Percentiles rank a stretch among this genome's conserved stretches.
Conservation (phyloP, 1,140 invertebrate genomes). For the Euura saliciscinereae region DNA sequence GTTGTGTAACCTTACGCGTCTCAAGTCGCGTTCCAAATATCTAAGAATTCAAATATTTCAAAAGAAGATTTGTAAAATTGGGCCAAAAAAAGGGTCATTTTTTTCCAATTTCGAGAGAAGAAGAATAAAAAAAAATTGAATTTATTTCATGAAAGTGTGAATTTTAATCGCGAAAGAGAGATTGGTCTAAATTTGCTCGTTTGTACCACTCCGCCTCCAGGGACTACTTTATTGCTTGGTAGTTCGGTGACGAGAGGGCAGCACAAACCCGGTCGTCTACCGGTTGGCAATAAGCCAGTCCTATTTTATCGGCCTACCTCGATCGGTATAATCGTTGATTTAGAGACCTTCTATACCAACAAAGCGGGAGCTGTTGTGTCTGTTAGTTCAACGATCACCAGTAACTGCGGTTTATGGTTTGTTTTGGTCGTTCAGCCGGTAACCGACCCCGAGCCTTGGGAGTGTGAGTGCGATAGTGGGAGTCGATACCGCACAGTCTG, state of each 20-base stretch:
- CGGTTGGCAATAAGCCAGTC: constrained; percentile 34
- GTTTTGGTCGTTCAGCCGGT: constrained; percentile 47
- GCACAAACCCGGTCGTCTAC: constrained; percentile 27
- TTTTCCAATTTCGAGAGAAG: too few species aligned
- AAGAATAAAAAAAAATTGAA: too few species aligned
- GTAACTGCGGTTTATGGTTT: constrained; percentile 54
- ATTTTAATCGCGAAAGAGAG: too few species aligned
- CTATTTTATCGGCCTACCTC: constrained; percentile 24
- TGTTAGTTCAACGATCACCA: constrained; percentile 55
- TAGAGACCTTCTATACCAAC: constrained; percentile 44
- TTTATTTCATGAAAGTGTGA: too few species aligned
- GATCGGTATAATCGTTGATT: constrained; percentile 41
- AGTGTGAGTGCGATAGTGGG: too few species aligned
- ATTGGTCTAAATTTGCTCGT: constrained; percentile 9
- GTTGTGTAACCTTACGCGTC: background rate
- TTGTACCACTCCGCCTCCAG: constrained; percentile 32
- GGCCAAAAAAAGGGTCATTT: too few species aligned
- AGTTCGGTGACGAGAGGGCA: constrained; percentile 47
- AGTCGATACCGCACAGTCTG: constrained; percentile 19
- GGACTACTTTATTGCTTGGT: constrained; percentile 32
- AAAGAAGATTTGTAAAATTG: too few species aligned
- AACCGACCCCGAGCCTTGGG: constrained; percentile 25
- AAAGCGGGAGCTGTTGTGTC: constrained; percentile 29
- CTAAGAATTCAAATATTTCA: background rate
- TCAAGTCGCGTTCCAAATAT: background rate